Percentiles rank a stretch among this genome's conserved stretches.
Evolutionary conservation across 2,797 vertebrate species (phyloP).

Genomic region (Sebastes vulpes): DNA sequence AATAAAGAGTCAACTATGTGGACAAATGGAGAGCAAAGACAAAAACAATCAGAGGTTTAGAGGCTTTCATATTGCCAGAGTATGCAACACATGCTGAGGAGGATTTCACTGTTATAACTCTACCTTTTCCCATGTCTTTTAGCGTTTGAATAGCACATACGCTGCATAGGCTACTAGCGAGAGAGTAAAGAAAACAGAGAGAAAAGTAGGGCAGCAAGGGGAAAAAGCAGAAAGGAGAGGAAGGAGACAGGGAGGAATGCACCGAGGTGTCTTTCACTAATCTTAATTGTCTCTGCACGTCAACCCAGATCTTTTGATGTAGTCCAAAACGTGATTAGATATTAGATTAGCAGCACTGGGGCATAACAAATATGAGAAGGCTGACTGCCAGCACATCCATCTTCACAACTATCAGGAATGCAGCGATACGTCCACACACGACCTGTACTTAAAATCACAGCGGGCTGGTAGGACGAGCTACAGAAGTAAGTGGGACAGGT

Average conservation of each 20-base stretch:
- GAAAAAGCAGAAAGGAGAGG: conserved; percentile 16
- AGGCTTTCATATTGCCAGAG: conserved; percentile 2
- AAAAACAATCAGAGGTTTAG: conserved; percentile 37
- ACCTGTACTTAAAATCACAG: conserved; percentile 9
- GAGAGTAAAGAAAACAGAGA: not conserved
- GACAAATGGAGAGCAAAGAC: conserved; percentile 28
- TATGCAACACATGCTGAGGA: not conserved
- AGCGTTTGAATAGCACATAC: not conserved
- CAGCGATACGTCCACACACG: conserved; percentile 65
- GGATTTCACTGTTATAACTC: not conserved
- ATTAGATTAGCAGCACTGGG: conserved; percentile 70
- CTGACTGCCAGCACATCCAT: conserved; percentile 77
- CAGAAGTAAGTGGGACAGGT: conserved; percentile 6
- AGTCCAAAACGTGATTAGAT: conserved; percentile 67
- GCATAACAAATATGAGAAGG: conserved; percentile 78
- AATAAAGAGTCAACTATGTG: conserved; percentile 49
- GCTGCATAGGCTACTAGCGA: not conserved
- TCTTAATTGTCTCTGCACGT: conserved; percentile 57
- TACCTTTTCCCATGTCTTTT: not conserved
- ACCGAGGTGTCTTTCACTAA: conserved; percentile 46
- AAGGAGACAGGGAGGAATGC: conserved; percentile 42
- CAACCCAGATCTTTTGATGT: conserved; percentile 72
- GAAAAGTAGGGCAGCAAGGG: not conserved
- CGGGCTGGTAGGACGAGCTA: conserved; percentile 17
- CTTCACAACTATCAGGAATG: conserved; percentile 76